These are phyloP conservation scores for Heliothis peltigera DNA, from an alignment of 2,888 invertebrate species.

Conservation along the genomic window DNA sequence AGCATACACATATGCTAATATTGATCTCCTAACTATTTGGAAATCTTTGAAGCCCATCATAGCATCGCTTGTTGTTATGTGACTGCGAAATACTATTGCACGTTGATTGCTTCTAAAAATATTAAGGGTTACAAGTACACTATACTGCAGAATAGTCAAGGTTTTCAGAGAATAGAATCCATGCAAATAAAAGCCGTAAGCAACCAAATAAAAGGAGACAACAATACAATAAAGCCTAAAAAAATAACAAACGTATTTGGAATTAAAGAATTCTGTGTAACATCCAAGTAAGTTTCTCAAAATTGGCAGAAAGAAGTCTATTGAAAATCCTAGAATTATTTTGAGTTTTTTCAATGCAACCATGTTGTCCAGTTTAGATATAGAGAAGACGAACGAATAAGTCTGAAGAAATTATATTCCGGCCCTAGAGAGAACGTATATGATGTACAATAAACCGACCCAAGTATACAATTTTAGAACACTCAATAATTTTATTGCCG, in stretches of 20 bases:
- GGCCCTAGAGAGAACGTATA: too few species aligned
- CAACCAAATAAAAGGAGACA: not conserved
- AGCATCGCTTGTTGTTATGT: conserved; percentile 2
- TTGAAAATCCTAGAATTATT: not conserved
- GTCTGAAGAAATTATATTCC: not conserved
- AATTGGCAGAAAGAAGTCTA: not conserved
- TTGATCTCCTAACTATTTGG: too few species aligned
- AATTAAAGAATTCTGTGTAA: not conserved
- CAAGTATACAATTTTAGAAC: too few species aligned
- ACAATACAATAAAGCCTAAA: not conserved
- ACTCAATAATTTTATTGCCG: too few species aligned
- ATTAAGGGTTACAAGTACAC: too few species aligned
- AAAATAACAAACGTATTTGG: conserved; percentile 4
- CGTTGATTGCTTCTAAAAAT: conserved; percentile 7
- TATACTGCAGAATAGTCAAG: not conserved
- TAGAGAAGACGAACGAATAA: too few species aligned
- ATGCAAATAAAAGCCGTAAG: not conserved
- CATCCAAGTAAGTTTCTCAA: conserved; percentile 3
- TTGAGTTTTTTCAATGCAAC: not conserved
- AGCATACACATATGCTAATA: not conserved
- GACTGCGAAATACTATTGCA: not conserved
- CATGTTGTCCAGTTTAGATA: not conserved
- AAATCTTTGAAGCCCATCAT: conserved; percentile 7
- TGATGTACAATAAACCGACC: too few species aligned
- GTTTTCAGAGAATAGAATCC: not conserved